Conservation (phyloP, 2,888 invertebrate species). For the Octonoba sinensis region DNA sequence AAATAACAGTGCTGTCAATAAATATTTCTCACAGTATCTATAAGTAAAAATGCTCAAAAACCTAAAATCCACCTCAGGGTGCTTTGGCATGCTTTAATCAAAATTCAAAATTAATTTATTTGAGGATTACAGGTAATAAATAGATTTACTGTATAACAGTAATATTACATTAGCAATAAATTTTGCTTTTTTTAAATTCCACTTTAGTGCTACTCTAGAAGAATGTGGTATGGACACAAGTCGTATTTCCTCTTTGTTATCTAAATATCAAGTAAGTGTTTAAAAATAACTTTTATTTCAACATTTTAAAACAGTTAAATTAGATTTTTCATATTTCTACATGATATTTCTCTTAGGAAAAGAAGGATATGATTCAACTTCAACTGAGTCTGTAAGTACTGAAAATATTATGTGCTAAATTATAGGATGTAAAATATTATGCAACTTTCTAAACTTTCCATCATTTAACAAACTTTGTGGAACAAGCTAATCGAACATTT, state of each 20-base stretch:
- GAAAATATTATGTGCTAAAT: not conserved
- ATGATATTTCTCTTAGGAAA: slow-evolving; percentile 7
- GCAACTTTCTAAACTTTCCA: not conserved
- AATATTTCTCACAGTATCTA: no score
- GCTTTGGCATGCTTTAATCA: no score
- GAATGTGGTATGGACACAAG: slow-evolving; percentile 29
- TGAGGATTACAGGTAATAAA: no score
- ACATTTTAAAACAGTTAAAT: no score
- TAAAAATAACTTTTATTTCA: not conserved
- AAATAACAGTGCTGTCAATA: no score
- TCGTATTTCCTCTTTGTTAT: slow-evolving; percentile 22
- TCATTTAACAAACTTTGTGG: not conserved
- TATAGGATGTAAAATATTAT: not conserved
- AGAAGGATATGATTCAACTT: slow-evolving; percentile 34
- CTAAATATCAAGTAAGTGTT: slow-evolving; percentile 26
- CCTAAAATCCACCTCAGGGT: no score
- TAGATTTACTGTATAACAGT: no score
- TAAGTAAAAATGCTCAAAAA: no score
- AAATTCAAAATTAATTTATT: no score
- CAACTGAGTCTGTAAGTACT: slow-evolving; percentile 30
- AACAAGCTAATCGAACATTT: no score
- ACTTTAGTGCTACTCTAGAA: slow-evolving; percentile 31
- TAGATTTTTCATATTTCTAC: not conserved
- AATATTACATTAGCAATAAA: no score
- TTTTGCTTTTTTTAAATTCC: not conserved